Evolutionary conservation across 2,797 vertebrate genomes (phyloP).

Genomic region (Manis pentadactyla): DNA sequence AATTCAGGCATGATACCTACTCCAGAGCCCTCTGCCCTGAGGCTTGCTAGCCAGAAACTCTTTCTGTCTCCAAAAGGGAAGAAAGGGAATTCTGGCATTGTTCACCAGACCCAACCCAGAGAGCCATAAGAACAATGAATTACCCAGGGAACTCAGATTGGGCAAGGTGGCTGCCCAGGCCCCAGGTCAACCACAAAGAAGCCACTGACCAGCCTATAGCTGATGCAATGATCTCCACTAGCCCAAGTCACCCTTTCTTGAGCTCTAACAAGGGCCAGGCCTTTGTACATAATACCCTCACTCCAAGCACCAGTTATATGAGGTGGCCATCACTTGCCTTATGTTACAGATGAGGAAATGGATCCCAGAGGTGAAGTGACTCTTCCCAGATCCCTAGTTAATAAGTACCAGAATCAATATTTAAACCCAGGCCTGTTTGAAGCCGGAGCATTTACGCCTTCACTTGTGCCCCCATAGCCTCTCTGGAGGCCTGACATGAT

Average conservation of each 20-base stretch:
- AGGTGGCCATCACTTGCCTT: neutral
- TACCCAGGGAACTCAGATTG: neutral
- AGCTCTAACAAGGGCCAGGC: neutral
- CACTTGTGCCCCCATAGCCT: neutral
- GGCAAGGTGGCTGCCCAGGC: neutral
- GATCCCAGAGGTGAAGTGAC: neutral
- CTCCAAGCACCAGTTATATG: neutral
- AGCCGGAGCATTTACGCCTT: neutral
- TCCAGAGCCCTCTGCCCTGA: neutral
- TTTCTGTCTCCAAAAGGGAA: conserved; percentile 16
- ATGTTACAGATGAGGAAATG: neutral
- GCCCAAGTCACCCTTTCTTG: neutral
- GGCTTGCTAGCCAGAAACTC: neutral
- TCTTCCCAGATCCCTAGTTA: neutral
- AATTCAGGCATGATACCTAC: neutral
- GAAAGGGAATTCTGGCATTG: neutral
- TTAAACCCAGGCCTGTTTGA: neutral
- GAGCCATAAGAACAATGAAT: neutral
- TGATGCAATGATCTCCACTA: neutral
- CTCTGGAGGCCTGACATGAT: neutral
- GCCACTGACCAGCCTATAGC: too few species aligned
- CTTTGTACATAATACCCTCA: neutral
- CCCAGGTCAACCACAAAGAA: neutral
- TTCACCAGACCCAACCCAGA: neutral
- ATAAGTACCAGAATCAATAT: neutral